Evolutionary conservation across 2,113 vertebrate species (phyloP).

Genomic region (Tautogolabrus adspersus): DNA sequence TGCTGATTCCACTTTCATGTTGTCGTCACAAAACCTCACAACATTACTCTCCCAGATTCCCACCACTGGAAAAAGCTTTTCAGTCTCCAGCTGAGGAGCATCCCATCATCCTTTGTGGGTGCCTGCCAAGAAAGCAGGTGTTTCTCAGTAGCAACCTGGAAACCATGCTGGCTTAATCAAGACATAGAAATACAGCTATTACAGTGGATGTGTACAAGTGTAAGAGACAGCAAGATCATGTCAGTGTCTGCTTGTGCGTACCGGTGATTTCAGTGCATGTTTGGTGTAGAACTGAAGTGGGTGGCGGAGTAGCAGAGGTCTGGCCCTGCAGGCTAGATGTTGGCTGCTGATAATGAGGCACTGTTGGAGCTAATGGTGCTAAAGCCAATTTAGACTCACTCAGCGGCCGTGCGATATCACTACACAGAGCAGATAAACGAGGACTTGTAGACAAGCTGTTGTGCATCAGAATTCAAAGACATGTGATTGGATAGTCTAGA

Average conservation of each 20-base stretch:
- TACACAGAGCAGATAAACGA: conserved; percentile 49
- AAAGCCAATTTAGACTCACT: conserved; percentile 72
- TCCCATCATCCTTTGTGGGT: conserved; percentile 56
- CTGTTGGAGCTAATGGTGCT: conserved; percentile 61
- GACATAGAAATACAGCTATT: conserved; percentile 61
- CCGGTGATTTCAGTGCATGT: conserved; percentile 23
- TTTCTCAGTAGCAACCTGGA: conserved; percentile 46
- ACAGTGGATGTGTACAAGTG: conserved; percentile 17
- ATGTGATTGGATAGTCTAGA: conserved; percentile 39
- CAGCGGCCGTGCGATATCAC: conserved; percentile 47
- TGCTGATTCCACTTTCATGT: conserved; percentile 10
- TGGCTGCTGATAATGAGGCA: conserved; percentile 65
- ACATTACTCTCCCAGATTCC: background rate
- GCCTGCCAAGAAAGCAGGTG: conserved; percentile 61
- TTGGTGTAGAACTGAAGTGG: conserved; percentile 26
- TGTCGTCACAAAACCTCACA: conserved; percentile 12
- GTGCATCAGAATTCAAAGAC: conserved; percentile 42
- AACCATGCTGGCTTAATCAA: conserved; percentile 70
- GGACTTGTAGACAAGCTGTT: conserved; percentile 50
- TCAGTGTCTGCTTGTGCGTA: conserved; percentile 3
- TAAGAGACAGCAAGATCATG: conserved; percentile 13
- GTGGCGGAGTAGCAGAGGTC: conserved; percentile 44
- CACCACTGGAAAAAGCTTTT: conserved; percentile 17
- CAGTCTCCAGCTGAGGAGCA: conserved; percentile 41
- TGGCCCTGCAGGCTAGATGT: conserved; percentile 66